Evolutionary conservation across 2,888 invertebrate species (phyloP), one percentile per base, ranked within the genome.

Genomic region (Calameuta filiformis): DNA sequence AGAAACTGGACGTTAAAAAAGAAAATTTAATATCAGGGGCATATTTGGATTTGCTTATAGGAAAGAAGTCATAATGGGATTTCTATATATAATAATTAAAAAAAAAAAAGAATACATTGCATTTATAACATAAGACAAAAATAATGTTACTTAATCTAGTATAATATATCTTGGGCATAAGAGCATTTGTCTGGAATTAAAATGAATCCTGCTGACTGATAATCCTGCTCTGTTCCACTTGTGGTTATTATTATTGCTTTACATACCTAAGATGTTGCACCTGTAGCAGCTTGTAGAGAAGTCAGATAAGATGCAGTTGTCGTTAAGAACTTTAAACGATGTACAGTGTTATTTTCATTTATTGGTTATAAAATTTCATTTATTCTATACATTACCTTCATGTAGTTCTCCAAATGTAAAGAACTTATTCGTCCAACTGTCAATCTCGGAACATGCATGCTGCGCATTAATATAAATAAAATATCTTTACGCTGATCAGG

Each of bases 1-100:
- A 90, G 3, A 93, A 94, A 86, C 93, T 98, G 3, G 94, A 93
- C 30, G 93, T 97, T 6, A 84, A 91, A 34, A 90, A 94, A 80
- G 92, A 93, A 31, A 94, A 96, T 90, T 92, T 97, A 40, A 92
- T 97, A 73, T 92, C 94, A 9, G 94, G 94, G 84, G 96, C 97
- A 31, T 97, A 97, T 91, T 93, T 96, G 88, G 97, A 97, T 92
- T 89, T 96, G 82, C 89, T 96, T 73, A 84, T 90, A 68, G 85
- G 83, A 76, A 82, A 83, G 82, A 37, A 68, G 35, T 69, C 69
- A 35, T 69, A 35, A 76, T 35, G 69, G 12, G 11, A 69, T 12
- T 4, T 34, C 33, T 30, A 76, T 76, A 37, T 56, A 40, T 40
- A 15, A 6, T 40, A 1, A 23, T 56, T 23, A 0, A 1, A 56